Evolutionary conservation across 2,113 vertebrate genomes (phyloP).

Genomic region (Coryphaenoides rupestris): DNA sequence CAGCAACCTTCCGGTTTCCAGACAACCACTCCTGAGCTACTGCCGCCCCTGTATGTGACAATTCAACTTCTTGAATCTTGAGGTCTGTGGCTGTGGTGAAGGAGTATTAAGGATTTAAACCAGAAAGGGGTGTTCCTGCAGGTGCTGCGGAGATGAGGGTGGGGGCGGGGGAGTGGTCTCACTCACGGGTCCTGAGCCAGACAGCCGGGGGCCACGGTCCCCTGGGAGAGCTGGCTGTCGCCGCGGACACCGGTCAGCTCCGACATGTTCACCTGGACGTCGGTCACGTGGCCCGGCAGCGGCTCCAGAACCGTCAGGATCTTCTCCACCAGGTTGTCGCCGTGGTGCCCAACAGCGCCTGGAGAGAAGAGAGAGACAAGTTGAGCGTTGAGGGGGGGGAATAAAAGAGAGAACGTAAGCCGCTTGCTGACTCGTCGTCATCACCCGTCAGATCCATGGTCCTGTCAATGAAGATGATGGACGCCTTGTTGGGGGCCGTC

Average conservation of each 20-base stretch:
- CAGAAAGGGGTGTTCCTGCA: too few relatives aligned
- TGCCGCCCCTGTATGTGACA: too few relatives aligned
- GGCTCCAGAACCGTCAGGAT: conserved; percentile 84
- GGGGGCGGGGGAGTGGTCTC: too few relatives aligned
- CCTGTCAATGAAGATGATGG: conserved; percentile 88
- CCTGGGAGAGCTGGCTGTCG: conserved; percentile 68
- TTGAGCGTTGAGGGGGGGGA: too few relatives aligned
- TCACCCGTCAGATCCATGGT: conserved; percentile 90
- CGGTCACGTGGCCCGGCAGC: conserved; percentile 83
- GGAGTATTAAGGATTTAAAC: too few relatives aligned
- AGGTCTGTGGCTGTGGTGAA: too few relatives aligned
- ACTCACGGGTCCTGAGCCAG: conserved; percentile 82
- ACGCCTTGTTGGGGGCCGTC: conserved; percentile 75
- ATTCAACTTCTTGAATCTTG: too few relatives aligned
- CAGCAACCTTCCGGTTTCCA: too few relatives aligned
- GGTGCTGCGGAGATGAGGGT: too few relatives aligned
- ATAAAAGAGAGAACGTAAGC: too few relatives aligned
- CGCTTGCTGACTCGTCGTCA: too few relatives aligned
- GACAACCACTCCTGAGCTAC: too few relatives aligned
- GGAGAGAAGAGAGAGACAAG: conserved; percentile 13
- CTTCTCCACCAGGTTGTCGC: conserved; percentile 92
- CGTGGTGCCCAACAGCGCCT: conserved; percentile 94
- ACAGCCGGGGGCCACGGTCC: conserved; percentile 85
- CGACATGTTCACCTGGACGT: conserved; percentile 89
- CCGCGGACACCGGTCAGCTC: conserved; percentile 81